Base-by-base conservation (phyloP, 2,888 invertebrate species). In the Julus scanicus region DNA sequence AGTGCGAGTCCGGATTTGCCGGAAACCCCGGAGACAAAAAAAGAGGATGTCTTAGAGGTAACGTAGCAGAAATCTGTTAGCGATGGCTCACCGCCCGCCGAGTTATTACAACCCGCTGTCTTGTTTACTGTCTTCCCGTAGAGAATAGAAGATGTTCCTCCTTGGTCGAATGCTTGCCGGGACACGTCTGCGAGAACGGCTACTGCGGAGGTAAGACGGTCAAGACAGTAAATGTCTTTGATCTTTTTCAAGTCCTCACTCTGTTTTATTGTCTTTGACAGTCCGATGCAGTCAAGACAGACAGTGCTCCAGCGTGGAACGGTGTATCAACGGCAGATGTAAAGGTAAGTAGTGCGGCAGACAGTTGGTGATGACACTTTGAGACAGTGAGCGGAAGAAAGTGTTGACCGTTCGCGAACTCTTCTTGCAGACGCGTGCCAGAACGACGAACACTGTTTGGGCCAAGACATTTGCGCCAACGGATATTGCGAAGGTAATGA, bases 241-340 rank as follows among this genome's bases (percentile, higher is more conserved):
- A n/a, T n/a, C n/a, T n/a, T 48, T 48, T 48, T 48, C 6, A 9
- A 49, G 13, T 49, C 13, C 1, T 49, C 1, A 49, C 49, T 9
- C 9, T 49, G 1, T 49, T 39, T 11, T 20, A 29, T 20, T 53
- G 57, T 84, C 40, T 44, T 63, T 49, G 49, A 39, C 85, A 88
- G 89, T 88, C 13, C 85, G 94, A 49, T 98, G 98, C 91, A 92
- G 93, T 86, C 92, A 93, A 9, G 94, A 94, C 88, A 93, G 93
- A 3, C 95, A 96, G 86, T 98, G 98, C 91, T 93, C 95, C 15
- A 97, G 97, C 91, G 97, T 97, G 63, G 97, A 97, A 92, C 93
- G 94, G 89, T 97, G 97, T 91, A 93, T 94, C 0, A 93, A 94
- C n/a, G 95, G 95, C 71, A 95, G 95, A 90, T 97, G 97, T 91